A percentile compares a stretch with the other conserved stretches of the same genome.
These are phyloP conservation scores for Homarus americanus DNA, from an alignment of 1,140 invertebrate genomes.

Conservation along the genomic window DNA sequence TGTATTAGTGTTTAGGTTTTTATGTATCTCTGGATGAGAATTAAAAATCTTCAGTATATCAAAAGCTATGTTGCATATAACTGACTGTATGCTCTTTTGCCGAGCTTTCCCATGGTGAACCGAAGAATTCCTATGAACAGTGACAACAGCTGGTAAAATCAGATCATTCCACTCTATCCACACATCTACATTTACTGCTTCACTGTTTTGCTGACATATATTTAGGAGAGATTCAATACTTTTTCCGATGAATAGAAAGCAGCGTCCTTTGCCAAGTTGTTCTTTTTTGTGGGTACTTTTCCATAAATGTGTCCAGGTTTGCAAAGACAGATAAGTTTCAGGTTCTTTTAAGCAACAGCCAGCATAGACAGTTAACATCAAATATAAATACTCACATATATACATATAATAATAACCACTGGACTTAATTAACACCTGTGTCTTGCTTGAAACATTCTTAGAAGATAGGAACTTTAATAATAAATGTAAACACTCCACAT, in stretches of 20 bases:
- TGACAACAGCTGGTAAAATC: background rate
- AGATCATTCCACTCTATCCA: slow-evolving; percentile 54
- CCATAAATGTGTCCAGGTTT: slow-evolving; percentile 38
- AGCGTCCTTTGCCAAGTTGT: background rate
- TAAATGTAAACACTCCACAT: background rate
- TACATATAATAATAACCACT: slow-evolving; percentile 56
- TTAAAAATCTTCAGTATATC: slow-evolving; percentile 32
- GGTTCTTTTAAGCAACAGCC: slow-evolving; percentile 6
- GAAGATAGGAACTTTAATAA: slow-evolving; percentile 36
- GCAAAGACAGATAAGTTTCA: background rate
- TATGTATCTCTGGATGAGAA: background rate
- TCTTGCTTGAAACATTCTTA: slow-evolving; percentile 23
- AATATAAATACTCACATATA: slow-evolving; percentile 38
- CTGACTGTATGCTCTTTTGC: slow-evolving; percentile 38
- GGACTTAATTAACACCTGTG: slow-evolving; percentile 2
- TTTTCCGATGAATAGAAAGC: background rate
- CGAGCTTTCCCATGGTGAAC: background rate
- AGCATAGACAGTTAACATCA: slow-evolving; percentile 18
- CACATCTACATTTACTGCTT: slow-evolving; percentile 31
- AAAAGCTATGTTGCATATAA: slow-evolving; percentile 53
- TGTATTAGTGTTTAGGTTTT: background rate
- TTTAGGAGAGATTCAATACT: slow-evolving; percentile 4
- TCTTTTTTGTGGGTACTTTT: background rate
- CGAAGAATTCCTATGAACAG: background rate
- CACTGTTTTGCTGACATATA: slow-evolving; percentile 28